phyloP scores from a whole-genome alignment of 2,888 invertebrate genomes.

The Athrips mouffetella region DNA sequence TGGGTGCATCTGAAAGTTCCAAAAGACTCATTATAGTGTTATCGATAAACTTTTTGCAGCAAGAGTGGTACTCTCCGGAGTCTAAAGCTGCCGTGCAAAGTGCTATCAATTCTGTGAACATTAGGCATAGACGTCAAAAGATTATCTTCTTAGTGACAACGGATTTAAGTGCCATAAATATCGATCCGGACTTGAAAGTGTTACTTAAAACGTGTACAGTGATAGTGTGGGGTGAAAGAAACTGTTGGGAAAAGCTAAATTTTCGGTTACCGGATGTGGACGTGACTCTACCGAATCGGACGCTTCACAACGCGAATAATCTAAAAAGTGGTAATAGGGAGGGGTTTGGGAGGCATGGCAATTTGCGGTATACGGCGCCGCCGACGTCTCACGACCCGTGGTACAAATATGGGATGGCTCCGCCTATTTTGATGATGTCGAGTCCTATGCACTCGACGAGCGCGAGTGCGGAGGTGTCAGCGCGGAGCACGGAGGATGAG shows the following conservation, averaged over 20 bases:
- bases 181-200: slow-evolving; percentile 86
- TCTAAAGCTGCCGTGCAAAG: slow-evolving; percentile 89
- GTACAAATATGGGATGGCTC: slow-evolving; percentile 75
- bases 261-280: slow-evolving; percentile 89
- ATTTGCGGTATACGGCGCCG: slow-evolving; percentile 73
- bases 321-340: slow-evolving; percentile 69
- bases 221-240: slow-evolving; percentile 87
- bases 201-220: slow-evolving; percentile 85
- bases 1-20: slow-evolving; percentile 78
- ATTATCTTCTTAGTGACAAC: slow-evolving; percentile 76
- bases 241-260: slow-evolving; percentile 93
- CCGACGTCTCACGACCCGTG: slow-evolving; percentile 74
- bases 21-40: slow-evolving; percentile 88
- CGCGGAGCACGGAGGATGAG: slow-evolving; percentile 80
- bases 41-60: slow-evolving; percentile 87
- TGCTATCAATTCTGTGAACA: slow-evolving; percentile 82
- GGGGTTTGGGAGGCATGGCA: slow-evolving; percentile 70
- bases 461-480: slow-evolving; percentile 80
- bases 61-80: slow-evolving; percentile 90
- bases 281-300: slow-evolving; percentile 77
- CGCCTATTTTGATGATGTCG: slow-evolving; percentile 77
- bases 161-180: slow-evolving; percentile 80
- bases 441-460: slow-evolving; percentile 80
- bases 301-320: slow-evolving; percentile 73
- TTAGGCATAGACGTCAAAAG: slow-evolving; percentile 80